These are phyloP conservation scores for Tipula helvola DNA, from an alignment of 2,888 invertebrate species.

Conservation along the genomic window DNA sequence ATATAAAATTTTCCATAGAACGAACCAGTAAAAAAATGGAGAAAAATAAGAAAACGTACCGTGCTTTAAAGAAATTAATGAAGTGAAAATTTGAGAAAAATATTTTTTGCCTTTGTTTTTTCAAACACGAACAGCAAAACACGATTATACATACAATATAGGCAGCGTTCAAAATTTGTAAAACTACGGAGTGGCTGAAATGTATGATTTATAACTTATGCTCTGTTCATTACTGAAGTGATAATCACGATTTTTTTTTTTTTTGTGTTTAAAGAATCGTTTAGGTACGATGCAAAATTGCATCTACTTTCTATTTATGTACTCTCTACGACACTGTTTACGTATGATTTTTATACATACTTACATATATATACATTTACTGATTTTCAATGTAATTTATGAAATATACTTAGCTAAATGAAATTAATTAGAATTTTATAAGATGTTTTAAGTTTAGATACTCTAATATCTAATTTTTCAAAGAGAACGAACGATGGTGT, in stretches of 20 bases:
- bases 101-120: neutral
- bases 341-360: neutral
- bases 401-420: neutral
- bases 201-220: neutral
- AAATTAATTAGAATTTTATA: slow-evolving; percentile 4
- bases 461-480: neutral
- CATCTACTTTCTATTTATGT: no score
- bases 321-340: neutral
- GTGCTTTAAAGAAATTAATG: neutral
- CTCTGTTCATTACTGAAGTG: neutral
- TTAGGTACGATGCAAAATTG: no score
- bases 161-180: no score
- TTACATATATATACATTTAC: neutral
- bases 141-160: neutral
- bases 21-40: neutral
- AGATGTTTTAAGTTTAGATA: neutral
- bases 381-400: neutral
- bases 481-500: neutral
- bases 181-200: neutral
- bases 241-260: neutral
- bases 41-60: neutral
- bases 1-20: neutral
- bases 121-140: neutral
- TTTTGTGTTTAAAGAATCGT: no score
- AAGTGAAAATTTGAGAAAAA: neutral